phyloP scores from a whole-genome alignment of 2,888 invertebrate genomes.

The Lasioglossum oenotherae region DNA sequence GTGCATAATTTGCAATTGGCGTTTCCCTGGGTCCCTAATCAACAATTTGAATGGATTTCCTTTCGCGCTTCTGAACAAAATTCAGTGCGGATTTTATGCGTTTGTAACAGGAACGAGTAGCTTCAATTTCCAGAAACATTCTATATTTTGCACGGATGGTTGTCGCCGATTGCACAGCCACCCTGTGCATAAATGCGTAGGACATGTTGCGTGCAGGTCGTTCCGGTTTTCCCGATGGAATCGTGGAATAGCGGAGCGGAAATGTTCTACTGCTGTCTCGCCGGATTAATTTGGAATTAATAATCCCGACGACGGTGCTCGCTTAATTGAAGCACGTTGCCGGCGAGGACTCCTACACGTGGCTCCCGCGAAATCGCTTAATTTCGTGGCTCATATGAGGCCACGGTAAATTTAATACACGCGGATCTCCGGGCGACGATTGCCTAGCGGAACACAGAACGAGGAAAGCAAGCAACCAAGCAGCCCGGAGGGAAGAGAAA shows the following conservation, averaged over 20 bases:
- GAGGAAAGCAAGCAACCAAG: conserved; percentile 30
- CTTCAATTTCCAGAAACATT: too few relatives aligned
- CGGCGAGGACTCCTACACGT: conserved; percentile 32
- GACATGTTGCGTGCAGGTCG: neutral
- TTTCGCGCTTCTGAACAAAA: too few relatives aligned
- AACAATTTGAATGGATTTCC: too few relatives aligned
- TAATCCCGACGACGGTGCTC: conserved; percentile 55
- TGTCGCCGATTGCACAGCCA: neutral
- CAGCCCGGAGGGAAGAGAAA: conserved; percentile 9
- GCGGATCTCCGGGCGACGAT: conserved; percentile 70
- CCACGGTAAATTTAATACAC: conserved; percentile 79
- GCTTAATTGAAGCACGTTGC: conserved; percentile 71
- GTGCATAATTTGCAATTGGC: too few relatives aligned
- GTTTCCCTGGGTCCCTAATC: too few relatives aligned
- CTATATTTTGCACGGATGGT: neutral
- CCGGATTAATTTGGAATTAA: conserved; percentile 71
- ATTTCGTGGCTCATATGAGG: conserved; percentile 80
- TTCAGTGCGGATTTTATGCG: too few relatives aligned
- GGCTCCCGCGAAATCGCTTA: conserved; percentile 79
- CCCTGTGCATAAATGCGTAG: conserved; percentile 27
- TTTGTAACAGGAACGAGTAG: too few relatives aligned
- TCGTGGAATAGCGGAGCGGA: conserved; percentile 29
- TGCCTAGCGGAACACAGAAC: conserved; percentile 68
- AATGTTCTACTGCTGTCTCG: conserved; percentile 59
- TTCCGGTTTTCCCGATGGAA: conserved; percentile 25